phyloP scores from a whole-genome alignment of 2,888 invertebrate species.

The Amblyjoppa fuscipennis region DNA sequence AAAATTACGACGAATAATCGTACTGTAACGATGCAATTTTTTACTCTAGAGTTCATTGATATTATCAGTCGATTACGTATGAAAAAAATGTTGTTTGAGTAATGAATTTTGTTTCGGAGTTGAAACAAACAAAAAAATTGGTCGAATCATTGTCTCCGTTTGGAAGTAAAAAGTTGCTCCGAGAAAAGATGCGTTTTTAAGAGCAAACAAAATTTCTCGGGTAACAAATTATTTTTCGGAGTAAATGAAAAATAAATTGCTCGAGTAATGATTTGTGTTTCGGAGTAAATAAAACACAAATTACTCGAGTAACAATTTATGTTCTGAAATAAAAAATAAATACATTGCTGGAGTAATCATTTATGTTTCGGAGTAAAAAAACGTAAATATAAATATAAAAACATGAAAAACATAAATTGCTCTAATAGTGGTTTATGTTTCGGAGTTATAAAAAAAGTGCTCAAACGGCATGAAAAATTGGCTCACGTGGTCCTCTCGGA shows the following conservation, averaged over 20 bases:
- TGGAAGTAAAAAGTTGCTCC: not conserved
- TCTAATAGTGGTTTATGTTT: not conserved
- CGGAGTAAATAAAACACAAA: not conserved
- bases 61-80: too few species aligned
- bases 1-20: not conserved
- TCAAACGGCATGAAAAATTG: not conserved
- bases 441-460: not conserved
- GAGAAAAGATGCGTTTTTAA: not conserved
- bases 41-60: too few species aligned
- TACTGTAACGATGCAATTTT: not conserved
- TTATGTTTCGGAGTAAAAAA: not conserved
- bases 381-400: too few species aligned
- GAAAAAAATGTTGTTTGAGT: too few species aligned
- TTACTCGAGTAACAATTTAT: not conserved
- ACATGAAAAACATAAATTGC: not conserved
- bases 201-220: too few species aligned
- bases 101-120: too few species aligned
- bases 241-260: not conserved
- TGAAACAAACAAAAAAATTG: not conserved
- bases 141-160: not conserved
- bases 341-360: not conserved
- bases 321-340: not conserved
- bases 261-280: not conserved
- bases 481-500: conserved; percentile 93
- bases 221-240: not conserved